Percentiles rank a stretch among this genome's conserved stretches.
phyloP scores from a whole-genome alignment of 2,888 invertebrate species.

The Caenorhabditis wallacei region DNA sequence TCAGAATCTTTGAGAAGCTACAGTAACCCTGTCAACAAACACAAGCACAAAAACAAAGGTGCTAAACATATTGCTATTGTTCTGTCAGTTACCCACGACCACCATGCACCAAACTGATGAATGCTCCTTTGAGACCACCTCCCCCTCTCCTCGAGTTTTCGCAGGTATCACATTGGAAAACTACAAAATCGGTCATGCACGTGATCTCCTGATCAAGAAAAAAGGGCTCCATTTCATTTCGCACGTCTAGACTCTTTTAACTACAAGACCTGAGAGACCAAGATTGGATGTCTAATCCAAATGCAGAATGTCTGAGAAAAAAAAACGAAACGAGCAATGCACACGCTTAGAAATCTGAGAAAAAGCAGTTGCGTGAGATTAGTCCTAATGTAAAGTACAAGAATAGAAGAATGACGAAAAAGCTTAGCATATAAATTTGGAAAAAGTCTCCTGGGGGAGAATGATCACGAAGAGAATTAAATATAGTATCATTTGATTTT shows the following conservation, averaged over 20 bases:
- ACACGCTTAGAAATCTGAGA: background rate
- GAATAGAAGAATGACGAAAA: background rate
- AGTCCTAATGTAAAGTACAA: background rate
- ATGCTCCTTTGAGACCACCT: too few relatives aligned
- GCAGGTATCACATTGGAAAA: too few relatives aligned
- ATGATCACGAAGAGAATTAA: too few relatives aligned
- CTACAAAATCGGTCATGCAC: background rate
- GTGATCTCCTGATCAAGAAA: background rate
- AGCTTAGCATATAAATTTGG: too few relatives aligned
- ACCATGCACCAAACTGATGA: too few relatives aligned
- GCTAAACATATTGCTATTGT: too few relatives aligned
- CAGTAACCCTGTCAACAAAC: too few relatives aligned
- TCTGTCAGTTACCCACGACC: too few relatives aligned
- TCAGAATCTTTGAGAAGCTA: too few relatives aligned
- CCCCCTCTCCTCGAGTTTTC: background rate
- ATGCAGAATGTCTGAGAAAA: background rate
- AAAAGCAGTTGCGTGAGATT: background rate
- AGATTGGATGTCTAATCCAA: background rate
- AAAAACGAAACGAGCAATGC: background rate
- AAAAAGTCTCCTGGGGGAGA: too few relatives aligned
- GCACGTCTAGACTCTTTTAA: slow-evolving; percentile 10
- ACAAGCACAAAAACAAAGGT: too few relatives aligned
- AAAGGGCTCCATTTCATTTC: background rate
- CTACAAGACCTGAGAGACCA: background rate
- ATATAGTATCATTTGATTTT: too few relatives aligned